These are phyloP conservation scores for Dryococelus australis DNA, from an alignment of 2,888 invertebrate species.

Conservation along the genomic window DNA sequence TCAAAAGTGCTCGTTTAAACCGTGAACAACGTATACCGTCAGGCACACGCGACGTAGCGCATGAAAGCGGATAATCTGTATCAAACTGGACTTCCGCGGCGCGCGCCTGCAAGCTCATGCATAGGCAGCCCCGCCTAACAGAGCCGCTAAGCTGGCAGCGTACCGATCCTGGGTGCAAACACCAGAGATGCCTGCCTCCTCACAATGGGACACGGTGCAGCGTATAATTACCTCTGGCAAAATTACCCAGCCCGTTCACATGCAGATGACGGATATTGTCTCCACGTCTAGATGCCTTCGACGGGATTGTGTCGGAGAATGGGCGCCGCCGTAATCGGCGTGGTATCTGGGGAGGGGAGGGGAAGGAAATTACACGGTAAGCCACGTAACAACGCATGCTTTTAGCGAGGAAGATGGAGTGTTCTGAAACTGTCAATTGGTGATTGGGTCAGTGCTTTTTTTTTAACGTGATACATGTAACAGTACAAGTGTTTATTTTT, in stretches of 20 bases:
- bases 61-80: no score
- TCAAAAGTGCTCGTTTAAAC: no score
- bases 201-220: neutral
- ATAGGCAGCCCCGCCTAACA: neutral
- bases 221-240: neutral
- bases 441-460: no score
- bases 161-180: neutral
- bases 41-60: no score
- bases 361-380: neutral
- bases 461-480: no score
- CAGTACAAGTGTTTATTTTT: no score
- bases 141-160: neutral
- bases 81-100: neutral
- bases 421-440: no score
- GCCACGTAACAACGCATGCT: neutral
- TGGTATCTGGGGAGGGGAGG: neutral
- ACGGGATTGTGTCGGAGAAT: neutral
- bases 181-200: neutral
- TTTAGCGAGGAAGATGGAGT: no score
- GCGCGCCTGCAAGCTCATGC: neutral
- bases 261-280: conserved; percentile 4
- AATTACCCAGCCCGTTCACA: neutral
- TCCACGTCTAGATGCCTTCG: neutral
- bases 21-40: no score
- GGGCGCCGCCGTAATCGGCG: neutral